Conservation (phyloP, 2,888 invertebrate species). For the Hirtodrosophila cameraria region DNA sequence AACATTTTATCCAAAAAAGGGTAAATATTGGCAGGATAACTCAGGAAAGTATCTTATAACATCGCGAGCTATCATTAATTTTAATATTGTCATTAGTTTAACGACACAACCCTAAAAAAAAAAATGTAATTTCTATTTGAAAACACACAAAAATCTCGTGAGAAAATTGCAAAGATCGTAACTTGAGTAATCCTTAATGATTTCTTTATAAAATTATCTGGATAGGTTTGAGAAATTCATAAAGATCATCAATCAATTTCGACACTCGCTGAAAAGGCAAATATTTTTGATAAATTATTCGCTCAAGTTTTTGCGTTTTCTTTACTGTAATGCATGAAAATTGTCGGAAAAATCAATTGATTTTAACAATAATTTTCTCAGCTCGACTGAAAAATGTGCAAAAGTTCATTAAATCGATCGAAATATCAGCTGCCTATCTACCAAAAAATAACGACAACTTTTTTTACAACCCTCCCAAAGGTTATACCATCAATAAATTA, state of each 20-base stretch:
- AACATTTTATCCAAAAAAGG: constrained; percentile 54
- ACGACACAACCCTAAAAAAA: constrained; percentile 12
- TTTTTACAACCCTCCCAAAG: constrained; percentile 41
- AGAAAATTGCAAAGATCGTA: constrained; percentile 57
- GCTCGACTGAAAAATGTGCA: constrained; percentile 16
- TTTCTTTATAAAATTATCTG: constrained; percentile 24
- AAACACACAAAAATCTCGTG: constrained; percentile 58
- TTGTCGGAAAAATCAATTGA: constrained; percentile 28
- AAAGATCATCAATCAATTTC: constrained; percentile 68
- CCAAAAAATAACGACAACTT: constrained; percentile 56
- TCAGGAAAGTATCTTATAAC: constrained; percentile 57
- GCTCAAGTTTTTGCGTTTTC: constrained; percentile 41
- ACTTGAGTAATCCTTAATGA: constrained; percentile 68
- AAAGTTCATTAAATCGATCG: constrained; percentile 53
- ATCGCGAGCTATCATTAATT: constrained; percentile 77
- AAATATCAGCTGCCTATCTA: constrained; percentile 57
- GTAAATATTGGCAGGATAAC: constrained; percentile 54
- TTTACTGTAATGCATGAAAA: constrained; percentile 55
- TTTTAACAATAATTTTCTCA: constrained; percentile 23
- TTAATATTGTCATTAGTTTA: constrained; percentile 81
- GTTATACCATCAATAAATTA: constrained; percentile 58
- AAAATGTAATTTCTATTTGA: constrained; percentile 8
- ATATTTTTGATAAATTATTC: constrained; percentile 71
- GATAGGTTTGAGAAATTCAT: constrained; percentile 33
- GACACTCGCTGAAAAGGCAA: constrained; percentile 62